Conservation (phyloP, 2,888 invertebrate species). For the Auanema freiburgensis region DNA sequence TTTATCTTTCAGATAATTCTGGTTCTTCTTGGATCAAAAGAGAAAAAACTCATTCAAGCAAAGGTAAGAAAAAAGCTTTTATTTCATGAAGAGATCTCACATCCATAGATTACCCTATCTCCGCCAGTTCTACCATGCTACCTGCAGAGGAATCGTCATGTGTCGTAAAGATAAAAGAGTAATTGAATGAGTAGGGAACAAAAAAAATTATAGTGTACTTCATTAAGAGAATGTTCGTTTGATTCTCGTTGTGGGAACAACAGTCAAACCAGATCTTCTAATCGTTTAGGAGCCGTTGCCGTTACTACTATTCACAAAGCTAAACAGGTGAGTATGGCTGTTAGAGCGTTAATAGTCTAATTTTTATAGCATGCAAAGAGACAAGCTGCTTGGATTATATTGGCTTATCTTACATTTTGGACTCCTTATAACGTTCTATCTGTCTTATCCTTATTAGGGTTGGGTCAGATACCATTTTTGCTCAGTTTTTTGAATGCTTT, state of each 20-base stretch:
- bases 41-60: too few relatives aligned
- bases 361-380: conserved; percentile 36
- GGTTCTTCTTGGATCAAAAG: too few relatives aligned
- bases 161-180: not conserved
- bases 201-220: not conserved
- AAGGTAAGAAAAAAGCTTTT: too few relatives aligned
- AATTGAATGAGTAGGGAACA: not conserved
- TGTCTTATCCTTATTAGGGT: conserved; percentile 44
- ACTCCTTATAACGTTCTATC: conserved; percentile 56
- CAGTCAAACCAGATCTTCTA: not conserved
- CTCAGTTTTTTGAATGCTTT: conserved; percentile 50
- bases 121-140: too few relatives aligned
- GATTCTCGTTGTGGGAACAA: not conserved
- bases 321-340: conserved; percentile 31
- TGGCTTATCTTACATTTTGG: conserved; percentile 59
- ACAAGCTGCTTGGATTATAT: conserved; percentile 44
- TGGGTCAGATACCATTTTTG: conserved; percentile 26
- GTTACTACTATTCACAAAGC: conserved; percentile 50
- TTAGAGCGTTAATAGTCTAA: not conserved
- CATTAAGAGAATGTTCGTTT: not conserved
- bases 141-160: too few relatives aligned
- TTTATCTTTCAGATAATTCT: too few relatives aligned
- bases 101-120: too few relatives aligned
- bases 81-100: too few relatives aligned
- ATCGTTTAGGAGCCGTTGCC: conserved; percentile 40